Percentiles rank a stretch among this genome's conserved stretches.
phyloP scores from a whole-genome alignment of 2,888 invertebrate genomes.

The Synergus japonicus region DNA sequence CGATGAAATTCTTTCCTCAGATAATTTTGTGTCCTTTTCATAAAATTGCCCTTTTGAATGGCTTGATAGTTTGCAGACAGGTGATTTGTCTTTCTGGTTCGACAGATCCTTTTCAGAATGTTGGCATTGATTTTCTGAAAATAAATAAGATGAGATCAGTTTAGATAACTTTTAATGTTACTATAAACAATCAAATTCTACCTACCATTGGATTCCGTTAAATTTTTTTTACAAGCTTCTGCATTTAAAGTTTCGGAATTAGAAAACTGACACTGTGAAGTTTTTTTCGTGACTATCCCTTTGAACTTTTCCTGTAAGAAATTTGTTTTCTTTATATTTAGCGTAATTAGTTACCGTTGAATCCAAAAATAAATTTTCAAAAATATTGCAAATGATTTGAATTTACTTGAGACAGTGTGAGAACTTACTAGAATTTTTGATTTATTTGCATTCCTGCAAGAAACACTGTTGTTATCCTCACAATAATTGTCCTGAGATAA shows the following conservation, averaged over 20 bases:
- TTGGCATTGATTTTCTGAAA: not conserved
- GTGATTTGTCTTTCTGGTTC: not conserved
- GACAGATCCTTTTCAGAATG: not conserved
- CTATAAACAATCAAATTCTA: not conserved
- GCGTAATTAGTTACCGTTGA: not conserved
- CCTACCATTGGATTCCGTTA: not conserved
- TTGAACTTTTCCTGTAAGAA: not conserved
- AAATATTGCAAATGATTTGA: not conserved
- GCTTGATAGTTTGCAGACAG: not conserved
- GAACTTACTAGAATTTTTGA: not conserved
- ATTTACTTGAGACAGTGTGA: not conserved
- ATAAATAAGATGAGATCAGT: not conserved
- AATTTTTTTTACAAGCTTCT: not conserved
- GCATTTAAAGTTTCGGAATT: not conserved
- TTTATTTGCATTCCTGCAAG: not conserved
- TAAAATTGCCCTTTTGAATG: not conserved
- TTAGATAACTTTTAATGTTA: not conserved
- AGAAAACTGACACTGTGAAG: not conserved
- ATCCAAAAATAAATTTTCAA: not conserved
- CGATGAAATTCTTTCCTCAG: not conserved
- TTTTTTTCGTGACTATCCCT: not conserved
- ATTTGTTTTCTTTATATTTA: not conserved
- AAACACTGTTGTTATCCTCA: too few species aligned
- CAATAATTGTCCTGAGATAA: not conserved
- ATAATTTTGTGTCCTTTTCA: not conserved